phyloP scores from a whole-genome alignment of 2,113 vertebrate genomes.

The Lagenorhynchus albirostris region DNA sequence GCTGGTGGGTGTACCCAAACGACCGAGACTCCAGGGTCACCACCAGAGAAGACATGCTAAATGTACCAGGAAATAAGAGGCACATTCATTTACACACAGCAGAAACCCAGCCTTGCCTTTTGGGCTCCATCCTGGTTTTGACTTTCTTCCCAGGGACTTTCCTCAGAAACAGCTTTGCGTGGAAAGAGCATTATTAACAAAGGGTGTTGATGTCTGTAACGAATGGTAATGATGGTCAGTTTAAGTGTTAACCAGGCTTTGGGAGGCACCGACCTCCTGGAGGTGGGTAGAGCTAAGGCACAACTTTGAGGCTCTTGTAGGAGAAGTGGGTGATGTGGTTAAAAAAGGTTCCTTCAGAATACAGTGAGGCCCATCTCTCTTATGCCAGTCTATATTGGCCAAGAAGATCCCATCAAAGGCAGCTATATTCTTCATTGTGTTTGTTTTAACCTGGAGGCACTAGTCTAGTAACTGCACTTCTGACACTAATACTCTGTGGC shows the following conservation, averaged over 20 bases:
- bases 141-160: constrained; percentile 13
- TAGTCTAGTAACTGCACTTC: not conserved
- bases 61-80: constrained; percentile 13
- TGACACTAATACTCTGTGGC: constrained; percentile 26
- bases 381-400: not conserved
- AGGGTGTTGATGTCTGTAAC: constrained; percentile 46
- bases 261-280: not conserved
- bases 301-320: not conserved
- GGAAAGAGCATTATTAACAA: constrained; percentile 3
- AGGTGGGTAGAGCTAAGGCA: not conserved
- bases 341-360: not conserved
- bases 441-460: constrained; percentile 37
- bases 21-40: constrained; percentile 42
- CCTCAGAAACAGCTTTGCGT: constrained; percentile 23
- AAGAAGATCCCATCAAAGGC: not conserved
- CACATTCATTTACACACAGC: not conserved
- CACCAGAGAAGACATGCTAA: constrained; percentile 45
- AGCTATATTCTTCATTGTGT: constrained; percentile 10
- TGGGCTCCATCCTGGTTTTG: not conserved
- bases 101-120: not conserved
- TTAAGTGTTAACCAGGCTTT: constrained; percentile 37
- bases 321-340: not conserved
- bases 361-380: not conserved
- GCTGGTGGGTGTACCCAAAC: not conserved
- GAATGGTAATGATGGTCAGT: constrained; percentile 38